Evolutionary conservation across 2,113 vertebrate genomes (phyloP).

Genomic region (Chrysemys picta): DNA sequence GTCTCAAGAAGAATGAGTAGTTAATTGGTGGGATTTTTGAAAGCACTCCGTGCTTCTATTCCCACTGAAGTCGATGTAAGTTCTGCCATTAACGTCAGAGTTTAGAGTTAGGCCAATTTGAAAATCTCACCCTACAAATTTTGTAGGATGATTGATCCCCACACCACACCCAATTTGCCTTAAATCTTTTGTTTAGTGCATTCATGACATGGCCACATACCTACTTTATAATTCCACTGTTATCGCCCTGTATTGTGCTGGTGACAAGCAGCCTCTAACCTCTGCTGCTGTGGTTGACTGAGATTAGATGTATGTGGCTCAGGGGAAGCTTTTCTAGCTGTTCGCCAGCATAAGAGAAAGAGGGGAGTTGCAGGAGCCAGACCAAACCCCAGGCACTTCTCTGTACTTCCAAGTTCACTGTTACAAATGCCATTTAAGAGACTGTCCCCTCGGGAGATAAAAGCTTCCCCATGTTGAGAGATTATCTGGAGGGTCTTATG

Average conservation of each 20-base stretch:
- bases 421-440: constrained; percentile 14
- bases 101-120: neutral
- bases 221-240: neutral
- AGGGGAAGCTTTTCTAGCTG: neutral
- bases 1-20: fast-evolving
- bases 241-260: neutral
- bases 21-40: neutral
- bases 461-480: constrained; percentile 8
- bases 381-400: constrained; percentile 17
- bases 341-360: neutral
- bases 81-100: fast-evolving
- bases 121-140: neutral
- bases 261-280: constrained; percentile 24
- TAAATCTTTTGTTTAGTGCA: neutral
- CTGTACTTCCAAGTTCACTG: neutral
- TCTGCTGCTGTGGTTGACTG: fast-evolving
- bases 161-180: neutral
- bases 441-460: constrained; percentile 32
- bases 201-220: fast-evolving
- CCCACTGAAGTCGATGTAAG: neutral
- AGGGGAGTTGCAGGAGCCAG: constrained; percentile 37
- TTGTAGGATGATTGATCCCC: neutral
- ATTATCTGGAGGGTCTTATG: constrained; percentile 35
- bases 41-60: neutral
- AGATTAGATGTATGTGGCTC: neutral